A percentile compares a stretch with the other conserved stretches of the same genome.
phyloP scores from a whole-genome alignment of 2,113 vertebrate species.

The Notarius lentiginosus region DNA sequence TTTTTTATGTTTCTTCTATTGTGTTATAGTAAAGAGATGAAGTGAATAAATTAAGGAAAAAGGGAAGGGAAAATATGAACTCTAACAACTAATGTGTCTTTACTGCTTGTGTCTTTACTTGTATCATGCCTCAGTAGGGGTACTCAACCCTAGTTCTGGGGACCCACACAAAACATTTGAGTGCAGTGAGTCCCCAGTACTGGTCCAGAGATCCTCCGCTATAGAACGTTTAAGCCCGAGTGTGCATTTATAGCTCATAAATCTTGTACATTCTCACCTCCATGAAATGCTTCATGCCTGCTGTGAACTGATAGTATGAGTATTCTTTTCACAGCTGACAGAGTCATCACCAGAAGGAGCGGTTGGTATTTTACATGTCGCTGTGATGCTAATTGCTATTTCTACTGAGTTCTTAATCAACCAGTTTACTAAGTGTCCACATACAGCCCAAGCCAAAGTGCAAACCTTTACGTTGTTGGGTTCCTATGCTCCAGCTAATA shows the following conservation, averaged over 20 bases:
- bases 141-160: too few species aligned
- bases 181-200: neutral
- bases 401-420: conserved; percentile 49
- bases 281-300: neutral
- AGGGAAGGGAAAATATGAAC: neutral
- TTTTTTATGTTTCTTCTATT: neutral
- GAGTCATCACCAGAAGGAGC: conserved; percentile 69
- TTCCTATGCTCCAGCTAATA: conserved; percentile 1
- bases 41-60: neutral
- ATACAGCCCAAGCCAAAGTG: conserved; percentile 24
- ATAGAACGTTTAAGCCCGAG: neutral
- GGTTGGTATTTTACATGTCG: conserved; percentile 74
- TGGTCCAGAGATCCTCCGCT: neutral
- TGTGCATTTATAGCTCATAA: neutral
- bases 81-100: neutral
- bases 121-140: neutral
- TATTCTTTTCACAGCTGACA: conserved; percentile 72
- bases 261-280: neutral
- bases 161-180: neutral
- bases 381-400: conserved; percentile 47
- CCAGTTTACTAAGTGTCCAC: conserved; percentile 23
- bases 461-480: neutral
- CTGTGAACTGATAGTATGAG: conserved; percentile 46
- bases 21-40: neutral
- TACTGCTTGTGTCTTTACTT: neutral